A percentile compares a stretch with the other conserved stretches of the same genome.
Conservation (phyloP, 2,113 vertebrate species). For the Ifrita kowaldi region DNA sequence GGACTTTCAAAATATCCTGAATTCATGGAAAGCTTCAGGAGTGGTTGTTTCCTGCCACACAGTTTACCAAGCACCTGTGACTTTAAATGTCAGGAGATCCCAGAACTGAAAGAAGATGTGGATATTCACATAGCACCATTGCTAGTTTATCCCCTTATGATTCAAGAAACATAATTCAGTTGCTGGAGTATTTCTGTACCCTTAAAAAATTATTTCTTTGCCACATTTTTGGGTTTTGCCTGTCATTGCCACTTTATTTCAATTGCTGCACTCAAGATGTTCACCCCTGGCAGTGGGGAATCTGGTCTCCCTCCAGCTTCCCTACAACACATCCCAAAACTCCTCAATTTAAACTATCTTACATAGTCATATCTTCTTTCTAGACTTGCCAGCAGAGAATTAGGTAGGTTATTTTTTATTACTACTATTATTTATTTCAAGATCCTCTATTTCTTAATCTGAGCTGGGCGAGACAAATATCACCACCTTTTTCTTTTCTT, state of each 20-base stretch:
- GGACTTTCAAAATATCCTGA: not conserved
- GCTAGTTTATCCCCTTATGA: not conserved
- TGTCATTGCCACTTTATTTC: not conserved
- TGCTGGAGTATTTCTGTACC: not conserved
- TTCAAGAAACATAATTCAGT: not conserved
- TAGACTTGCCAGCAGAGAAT: not conserved
- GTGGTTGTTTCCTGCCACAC: rapidly evolving
- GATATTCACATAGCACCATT: not conserved
- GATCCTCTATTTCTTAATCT: not conserved
- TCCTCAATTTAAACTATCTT: not conserved
- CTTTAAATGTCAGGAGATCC: not conserved
- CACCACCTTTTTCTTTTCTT: rapidly evolving
- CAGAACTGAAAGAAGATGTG: not conserved
- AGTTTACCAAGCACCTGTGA: not conserved
- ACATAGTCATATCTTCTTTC: not conserved
- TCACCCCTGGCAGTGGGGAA: not conserved
- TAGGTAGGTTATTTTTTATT: not conserved
- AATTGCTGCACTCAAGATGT: not conserved
- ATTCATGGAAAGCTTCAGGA: not conserved
- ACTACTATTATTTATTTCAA: not conserved
- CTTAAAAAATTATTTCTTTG: not conserved
- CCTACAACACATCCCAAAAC: not conserved
- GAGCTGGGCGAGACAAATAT: not conserved
- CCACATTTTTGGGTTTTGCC: not conserved
- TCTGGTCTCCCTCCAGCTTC: not conserved